Conservation (phyloP, 1,140 invertebrate genomes). For the Pentalonia nigronervosa region DNA sequence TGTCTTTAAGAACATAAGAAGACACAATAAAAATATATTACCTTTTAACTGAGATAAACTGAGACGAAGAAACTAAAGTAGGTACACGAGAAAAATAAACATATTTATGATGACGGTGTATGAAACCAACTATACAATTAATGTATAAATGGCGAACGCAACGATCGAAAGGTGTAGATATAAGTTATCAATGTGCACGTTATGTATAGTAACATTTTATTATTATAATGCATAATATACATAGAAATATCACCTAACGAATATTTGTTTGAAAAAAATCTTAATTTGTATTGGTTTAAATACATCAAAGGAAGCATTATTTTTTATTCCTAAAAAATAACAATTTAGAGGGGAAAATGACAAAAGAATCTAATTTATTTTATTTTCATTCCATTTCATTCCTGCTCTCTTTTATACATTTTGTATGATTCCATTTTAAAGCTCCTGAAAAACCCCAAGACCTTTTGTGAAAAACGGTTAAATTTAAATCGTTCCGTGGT, state of each 20-base stretch:
- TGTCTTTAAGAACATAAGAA: not conserved
- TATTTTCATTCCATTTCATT: not conserved
- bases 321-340: not conserved
- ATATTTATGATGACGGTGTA: not conserved
- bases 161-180: not conserved
- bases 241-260: not conserved
- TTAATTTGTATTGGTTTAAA: conserved; percentile 26
- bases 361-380: conserved; percentile 43
- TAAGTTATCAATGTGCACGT: not conserved
- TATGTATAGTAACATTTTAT: not conserved
- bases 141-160: not conserved
- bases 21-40: not conserved
- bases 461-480: conserved; percentile 41
- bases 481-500: not conserved
- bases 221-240: not conserved
- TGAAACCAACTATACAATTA: not conserved
- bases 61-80: not conserved
- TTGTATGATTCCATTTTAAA: conserved; percentile 17
- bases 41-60: not conserved
- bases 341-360: not conserved
- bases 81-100: not conserved
- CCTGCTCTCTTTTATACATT: not conserved
- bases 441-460: not conserved
- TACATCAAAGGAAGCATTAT: not conserved
- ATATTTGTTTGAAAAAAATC: not conserved